Percentiles rank a stretch among this genome's conserved stretches.
These are phyloP conservation scores for Sander lucioperca DNA, from an alignment of 2,113 vertebrate species.

Conservation along the genomic window DNA sequence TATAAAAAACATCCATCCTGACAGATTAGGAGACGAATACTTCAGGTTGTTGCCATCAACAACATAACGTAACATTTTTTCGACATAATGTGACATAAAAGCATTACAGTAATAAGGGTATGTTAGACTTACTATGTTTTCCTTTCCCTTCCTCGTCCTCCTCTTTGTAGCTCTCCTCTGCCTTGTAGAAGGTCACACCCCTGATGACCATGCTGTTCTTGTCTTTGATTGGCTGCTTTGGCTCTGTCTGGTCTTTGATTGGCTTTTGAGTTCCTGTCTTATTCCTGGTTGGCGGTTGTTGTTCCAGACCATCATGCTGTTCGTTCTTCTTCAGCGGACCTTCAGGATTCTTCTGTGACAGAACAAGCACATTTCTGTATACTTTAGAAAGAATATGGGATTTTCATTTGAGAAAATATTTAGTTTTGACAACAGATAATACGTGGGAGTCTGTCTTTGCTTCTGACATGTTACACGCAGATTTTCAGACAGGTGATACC, in stretches of 20 bases:
- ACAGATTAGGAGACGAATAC: neutral
- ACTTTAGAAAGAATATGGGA: neutral
- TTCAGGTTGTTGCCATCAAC: neutral
- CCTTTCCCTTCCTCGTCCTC: slow-evolving; percentile 72
- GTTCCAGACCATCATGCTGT: slow-evolving; percentile 52
- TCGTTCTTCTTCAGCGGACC: slow-evolving; percentile 73
- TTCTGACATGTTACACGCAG: neutral
- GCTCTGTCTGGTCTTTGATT: slow-evolving; percentile 39
- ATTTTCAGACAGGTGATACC: slow-evolving; percentile 72
- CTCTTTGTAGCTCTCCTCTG: slow-evolving; percentile 81
- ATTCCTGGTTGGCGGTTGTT: slow-evolving; percentile 42
- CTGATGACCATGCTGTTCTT: slow-evolving; percentile 84
- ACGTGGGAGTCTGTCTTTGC: neutral
- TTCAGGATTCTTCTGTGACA: slow-evolving; percentile 83
- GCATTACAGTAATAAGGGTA: neutral
- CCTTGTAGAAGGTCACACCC: slow-evolving; percentile 92
- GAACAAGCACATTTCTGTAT: neutral
- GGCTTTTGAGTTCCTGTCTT: slow-evolving; percentile 44
- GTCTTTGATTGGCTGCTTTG: slow-evolving; percentile 59
- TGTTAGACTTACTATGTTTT: slow-evolving; percentile 43
- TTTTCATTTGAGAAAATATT: neutral
- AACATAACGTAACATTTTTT: neutral
- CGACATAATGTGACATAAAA: neutral
- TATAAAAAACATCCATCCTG: neutral
- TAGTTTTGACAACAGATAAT: neutral